Evolutionary conservation across 2,888 invertebrate species (phyloP), one percentile per base, ranked within the genome.

Genomic region (Dioctria rufipes): DNA sequence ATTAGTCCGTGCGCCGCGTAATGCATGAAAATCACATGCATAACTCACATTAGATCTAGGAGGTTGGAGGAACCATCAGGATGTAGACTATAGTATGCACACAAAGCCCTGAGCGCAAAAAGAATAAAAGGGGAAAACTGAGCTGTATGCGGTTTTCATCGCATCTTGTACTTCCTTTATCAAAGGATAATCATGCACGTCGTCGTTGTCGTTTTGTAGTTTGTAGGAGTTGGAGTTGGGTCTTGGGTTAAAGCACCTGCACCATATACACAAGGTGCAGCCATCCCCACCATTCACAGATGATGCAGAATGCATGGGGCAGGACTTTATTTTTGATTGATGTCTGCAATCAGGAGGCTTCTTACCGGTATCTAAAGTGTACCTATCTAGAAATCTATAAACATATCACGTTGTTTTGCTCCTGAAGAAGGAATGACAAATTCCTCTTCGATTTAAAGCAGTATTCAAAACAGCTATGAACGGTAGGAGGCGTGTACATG

Each of bases 21-120:
- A 54, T 71, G 51, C 71, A 39, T 71, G 71, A 51, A 54, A 71
- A 71, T 71, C 54, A 71, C 54, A 4, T 51, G 71, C 51, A 71
- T 54, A 54, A 13, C 11, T n/a, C 37, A 51, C 54, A 11, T 54
- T 54, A 54, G 54, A 54, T 4, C 11, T 8, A 46, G 54, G 4
- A 8, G 54, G 4, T 11, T n/a, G 54, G 11, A 11, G n/a, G 11
- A n/a, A 54, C 25, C 25, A 25, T 25, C 25, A 25, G 25, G 25
- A 25, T 25, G 25, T 25, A 25, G 25, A 25, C 25, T 25, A 25
- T 25, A 25, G 25, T 6, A 61, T 61, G 25, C 25, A 39, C 37
- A 63, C 61, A 37, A 40, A 63, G 25, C 58, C 9, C n/a, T 37
- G 37, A 40, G 13, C 9, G 40, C 67, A 54, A 54, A 54, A 54